Evolutionary conservation across 1,140 invertebrate genomes (phyloP).

Genomic region (Teleopsis dalmanni): DNA sequence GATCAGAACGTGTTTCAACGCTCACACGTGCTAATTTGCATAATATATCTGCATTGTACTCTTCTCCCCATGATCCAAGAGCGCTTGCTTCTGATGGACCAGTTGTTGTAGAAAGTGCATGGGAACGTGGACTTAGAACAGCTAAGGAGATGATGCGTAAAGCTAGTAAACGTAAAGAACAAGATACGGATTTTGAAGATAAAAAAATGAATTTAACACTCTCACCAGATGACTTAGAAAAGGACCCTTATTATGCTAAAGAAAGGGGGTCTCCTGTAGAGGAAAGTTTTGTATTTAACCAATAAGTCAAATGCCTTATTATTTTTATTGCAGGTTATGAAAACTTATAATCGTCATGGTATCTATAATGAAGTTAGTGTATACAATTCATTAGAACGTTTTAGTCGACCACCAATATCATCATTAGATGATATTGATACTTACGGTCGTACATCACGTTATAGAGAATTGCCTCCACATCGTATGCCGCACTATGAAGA

Average conservation of each 20-base stretch:
- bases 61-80: constrained; percentile 42
- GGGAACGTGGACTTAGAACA: constrained; percentile 79
- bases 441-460: constrained; percentile 34
- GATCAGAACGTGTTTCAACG: constrained; percentile 42
- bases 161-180: constrained; percentile 86
- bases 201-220: constrained; percentile 80
- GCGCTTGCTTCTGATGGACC: constrained; percentile 45
- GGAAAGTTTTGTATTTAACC: constrained; percentile 6
- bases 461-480: constrained; percentile 39
- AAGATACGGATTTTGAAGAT: constrained; percentile 93
- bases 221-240: constrained; percentile 78
- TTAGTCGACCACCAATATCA: constrained; percentile 21
- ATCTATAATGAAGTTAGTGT: constrained; percentile 12
- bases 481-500: constrained; percentile 44
- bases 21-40: constrained; percentile 40
- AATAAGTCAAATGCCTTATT: background rate
- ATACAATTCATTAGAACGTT: constrained; percentile 32
- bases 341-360: constrained; percentile 6
- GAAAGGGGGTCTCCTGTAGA: constrained; percentile 28
- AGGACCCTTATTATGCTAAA: constrained; percentile 75
- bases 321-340: constrained; percentile 3
- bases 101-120: constrained; percentile 70
- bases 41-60: constrained; percentile 27
- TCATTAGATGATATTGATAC: constrained; percentile 37
- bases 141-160: constrained; percentile 92